A percentile compares a stretch with the other conserved stretches of the same genome.
phyloP scores from a whole-genome alignment of 2,113 vertebrate genomes.

The Oreocharis arfaki region DNA sequence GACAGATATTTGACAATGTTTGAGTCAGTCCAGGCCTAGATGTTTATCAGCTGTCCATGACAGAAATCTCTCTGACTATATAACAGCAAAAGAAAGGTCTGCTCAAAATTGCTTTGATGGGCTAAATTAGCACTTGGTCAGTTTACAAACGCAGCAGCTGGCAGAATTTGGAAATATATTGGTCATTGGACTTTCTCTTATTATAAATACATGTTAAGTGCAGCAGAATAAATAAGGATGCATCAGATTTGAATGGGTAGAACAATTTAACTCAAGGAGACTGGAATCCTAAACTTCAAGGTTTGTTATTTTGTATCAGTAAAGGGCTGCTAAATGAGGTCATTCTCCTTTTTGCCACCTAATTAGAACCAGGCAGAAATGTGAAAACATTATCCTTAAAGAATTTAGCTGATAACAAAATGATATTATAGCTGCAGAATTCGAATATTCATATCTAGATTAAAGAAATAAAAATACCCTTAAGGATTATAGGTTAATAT shows the following conservation, averaged over 20 bases:
- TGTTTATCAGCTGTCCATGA: neutral
- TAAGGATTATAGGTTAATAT: neutral
- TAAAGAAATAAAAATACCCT: neutral
- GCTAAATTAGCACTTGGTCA: neutral
- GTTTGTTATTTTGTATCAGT: neutral
- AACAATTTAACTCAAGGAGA: neutral
- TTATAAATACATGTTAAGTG: neutral
- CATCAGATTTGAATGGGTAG: neutral
- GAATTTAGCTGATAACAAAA: neutral
- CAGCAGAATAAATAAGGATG: neutral
- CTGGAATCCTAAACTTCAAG: neutral
- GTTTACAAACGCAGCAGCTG: neutral
- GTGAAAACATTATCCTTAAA: neutral
- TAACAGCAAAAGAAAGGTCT: neutral
- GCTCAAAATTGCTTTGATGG: neutral
- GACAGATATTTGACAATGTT: neutral
- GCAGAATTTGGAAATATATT: neutral
- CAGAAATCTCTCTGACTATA: neutral
- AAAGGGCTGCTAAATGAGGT: neutral
- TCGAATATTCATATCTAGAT: neutral
- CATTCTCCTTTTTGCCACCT: neutral
- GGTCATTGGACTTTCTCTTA: neutral
- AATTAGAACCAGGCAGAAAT: neutral
- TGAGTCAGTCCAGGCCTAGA: neutral
- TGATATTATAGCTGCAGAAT: neutral